phyloP scores from a whole-genome alignment of 2,888 invertebrate genomes.

The Drosophila anomelani region DNA sequence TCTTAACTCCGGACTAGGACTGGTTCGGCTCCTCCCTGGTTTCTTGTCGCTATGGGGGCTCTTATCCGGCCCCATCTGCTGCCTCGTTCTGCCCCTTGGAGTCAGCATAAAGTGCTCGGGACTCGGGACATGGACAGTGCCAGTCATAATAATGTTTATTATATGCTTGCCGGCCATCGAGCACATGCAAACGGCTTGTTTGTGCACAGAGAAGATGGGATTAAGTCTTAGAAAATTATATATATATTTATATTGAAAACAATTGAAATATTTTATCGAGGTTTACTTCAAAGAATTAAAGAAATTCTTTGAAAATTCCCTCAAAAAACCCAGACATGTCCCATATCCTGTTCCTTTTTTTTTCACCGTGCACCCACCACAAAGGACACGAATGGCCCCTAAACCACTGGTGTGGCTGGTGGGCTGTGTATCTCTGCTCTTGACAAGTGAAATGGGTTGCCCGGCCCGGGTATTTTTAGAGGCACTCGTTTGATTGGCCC shows the following conservation, averaged over 20 bases:
- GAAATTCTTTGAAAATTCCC: not conserved
- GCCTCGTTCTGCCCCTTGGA: conserved; percentile 16
- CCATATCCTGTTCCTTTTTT: not conserved
- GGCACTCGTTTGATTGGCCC: conserved; percentile 37
- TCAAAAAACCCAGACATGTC: not conserved
- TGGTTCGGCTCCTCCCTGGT: conserved; percentile 1
- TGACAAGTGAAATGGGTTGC: conserved; percentile 57
- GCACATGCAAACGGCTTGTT: conserved; percentile 49
- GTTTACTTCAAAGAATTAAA: not conserved
- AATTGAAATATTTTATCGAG: not conserved
- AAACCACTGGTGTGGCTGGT: conserved; percentile 14
- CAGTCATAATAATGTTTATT: conserved; percentile 76
- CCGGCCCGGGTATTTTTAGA: conserved; percentile 35
- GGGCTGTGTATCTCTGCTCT: conserved; percentile 41
- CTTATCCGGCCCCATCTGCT: conserved; percentile 20
- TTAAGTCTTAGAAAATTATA: not conserved
- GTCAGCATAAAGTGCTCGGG: conserved; percentile 59
- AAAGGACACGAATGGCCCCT: conserved; percentile 42
- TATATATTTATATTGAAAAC: not conserved
- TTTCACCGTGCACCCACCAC: conserved; percentile 17
- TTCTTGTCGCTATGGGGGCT: not conserved
- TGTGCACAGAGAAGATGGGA: conserved; percentile 1
- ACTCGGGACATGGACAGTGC: conserved; percentile 41
- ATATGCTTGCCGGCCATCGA: conserved; percentile 62
- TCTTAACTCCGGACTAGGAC: conserved; percentile 30